phyloP scores from a whole-genome alignment of 2,113 vertebrate species.

The Agelaius tricolor region DNA sequence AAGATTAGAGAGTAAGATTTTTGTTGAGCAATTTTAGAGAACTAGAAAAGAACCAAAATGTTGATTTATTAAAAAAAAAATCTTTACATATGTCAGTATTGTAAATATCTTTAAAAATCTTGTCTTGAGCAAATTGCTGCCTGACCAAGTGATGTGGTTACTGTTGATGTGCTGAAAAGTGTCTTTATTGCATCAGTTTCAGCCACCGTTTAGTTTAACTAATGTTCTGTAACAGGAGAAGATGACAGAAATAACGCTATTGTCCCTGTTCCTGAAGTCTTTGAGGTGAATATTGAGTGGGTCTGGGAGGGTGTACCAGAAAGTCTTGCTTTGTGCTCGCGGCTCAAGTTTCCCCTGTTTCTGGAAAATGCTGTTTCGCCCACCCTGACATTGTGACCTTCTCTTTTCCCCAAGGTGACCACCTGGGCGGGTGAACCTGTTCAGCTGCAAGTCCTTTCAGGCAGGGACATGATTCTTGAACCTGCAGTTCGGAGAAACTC shows the following conservation, averaged over 20 bases:
- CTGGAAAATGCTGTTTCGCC: not conserved
- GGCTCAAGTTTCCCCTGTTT: not conserved
- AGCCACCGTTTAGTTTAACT: not conserved
- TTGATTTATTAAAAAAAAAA: not conserved
- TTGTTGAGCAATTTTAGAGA: not conserved
- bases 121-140: not conserved
- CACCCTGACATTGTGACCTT: not conserved
- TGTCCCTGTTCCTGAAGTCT: not conserved
- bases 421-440: not conserved
- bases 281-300: not conserved
- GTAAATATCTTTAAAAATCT: not conserved
- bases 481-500: not conserved
- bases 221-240: not conserved
- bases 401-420: not conserved
- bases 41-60: not conserved
- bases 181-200: not conserved
- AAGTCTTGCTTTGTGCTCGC: not conserved
- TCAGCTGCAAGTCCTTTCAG: not conserved
- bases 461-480: not conserved
- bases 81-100: rapidly evolving
- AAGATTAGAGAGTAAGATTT: not conserved
- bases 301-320: not conserved
- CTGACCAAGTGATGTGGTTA: not conserved
- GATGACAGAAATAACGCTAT: not conserved
- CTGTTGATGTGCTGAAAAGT: not conserved